A percentile compares a stretch with the other conserved stretches of the same genome.
Conservation (phyloP, 2,888 invertebrate genomes). For the Neuroscelio doddi region DNA sequence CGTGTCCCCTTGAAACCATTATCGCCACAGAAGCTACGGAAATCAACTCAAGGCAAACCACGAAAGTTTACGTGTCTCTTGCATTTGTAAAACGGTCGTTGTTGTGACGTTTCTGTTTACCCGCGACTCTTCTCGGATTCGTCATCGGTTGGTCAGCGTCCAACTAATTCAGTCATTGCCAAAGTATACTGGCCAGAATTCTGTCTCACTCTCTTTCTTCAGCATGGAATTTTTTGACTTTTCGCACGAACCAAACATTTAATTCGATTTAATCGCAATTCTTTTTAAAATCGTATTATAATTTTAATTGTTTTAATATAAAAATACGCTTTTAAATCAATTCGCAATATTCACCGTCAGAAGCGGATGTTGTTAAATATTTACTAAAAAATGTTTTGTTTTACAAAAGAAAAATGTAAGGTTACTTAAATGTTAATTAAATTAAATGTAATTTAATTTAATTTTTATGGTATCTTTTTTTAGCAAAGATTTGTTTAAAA, state of each 20-base stretch:
- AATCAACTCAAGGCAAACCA: slow-evolving; percentile 28
- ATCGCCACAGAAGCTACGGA: slow-evolving; percentile 24
- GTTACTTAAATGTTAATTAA: no score
- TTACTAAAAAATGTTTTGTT: no score
- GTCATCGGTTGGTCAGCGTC: slow-evolving; percentile 55
- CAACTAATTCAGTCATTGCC: slow-evolving; percentile 58
- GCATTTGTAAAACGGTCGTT: slow-evolving; percentile 36
- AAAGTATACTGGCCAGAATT: slow-evolving; percentile 50
- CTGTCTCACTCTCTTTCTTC: background rate
- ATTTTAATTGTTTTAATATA: no score
- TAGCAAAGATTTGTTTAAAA: no score
- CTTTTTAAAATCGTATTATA: no score
- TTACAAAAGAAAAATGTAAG: no score
- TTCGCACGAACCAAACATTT: no score
- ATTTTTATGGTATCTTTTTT: slow-evolving; percentile 11
- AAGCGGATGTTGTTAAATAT: no score
- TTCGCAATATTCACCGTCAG: no score
- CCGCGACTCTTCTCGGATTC: slow-evolving; percentile 49
- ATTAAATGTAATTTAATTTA: no score
- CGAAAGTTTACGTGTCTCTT: slow-evolving; percentile 18
- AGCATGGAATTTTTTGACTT: background rate
- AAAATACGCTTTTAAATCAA: no score
- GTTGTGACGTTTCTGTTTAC: slow-evolving; percentile 21
- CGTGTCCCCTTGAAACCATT: slow-evolving; percentile 20
- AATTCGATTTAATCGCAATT: no score